Conservation (phyloP, 2,888 invertebrate genomes). For the Eueremaeus valkanovi region DNA sequence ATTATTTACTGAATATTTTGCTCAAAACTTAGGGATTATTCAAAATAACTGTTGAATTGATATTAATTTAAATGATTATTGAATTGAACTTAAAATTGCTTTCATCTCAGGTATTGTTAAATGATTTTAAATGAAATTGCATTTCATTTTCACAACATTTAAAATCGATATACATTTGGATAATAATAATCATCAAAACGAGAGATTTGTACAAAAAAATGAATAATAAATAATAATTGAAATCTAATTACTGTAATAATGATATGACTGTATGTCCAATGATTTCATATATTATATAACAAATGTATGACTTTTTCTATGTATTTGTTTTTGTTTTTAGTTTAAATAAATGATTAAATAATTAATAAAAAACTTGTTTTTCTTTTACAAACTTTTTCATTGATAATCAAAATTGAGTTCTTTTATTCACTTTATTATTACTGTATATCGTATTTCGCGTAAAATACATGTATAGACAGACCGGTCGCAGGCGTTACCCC, state of each 20-base stretch:
- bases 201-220: constrained; percentile 31
- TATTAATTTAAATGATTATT: not conserved
- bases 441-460: no score
- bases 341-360: not conserved
- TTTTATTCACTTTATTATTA: no score
- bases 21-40: constrained; percentile 17
- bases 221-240: constrained; percentile 5
- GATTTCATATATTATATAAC: no score
- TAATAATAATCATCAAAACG: constrained; percentile 27
- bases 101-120: constrained; percentile 36
- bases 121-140: constrained; percentile 23
- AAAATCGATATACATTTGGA: not conserved
- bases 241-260: no score
- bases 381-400: no score
- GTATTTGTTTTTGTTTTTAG: not conserved
- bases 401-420: no score
- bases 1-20: not conserved
- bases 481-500: no score
- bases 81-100: constrained; percentile 22
- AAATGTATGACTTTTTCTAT: not conserved
- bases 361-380: not conserved
- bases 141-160: constrained; percentile 32
- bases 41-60: not conserved
- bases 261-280: no score
- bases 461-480: no score